These are phyloP conservation scores for Gambusia yucatana DNA, from an alignment of 2,797 vertebrate genomes.

Conservation along the genomic window DNA sequence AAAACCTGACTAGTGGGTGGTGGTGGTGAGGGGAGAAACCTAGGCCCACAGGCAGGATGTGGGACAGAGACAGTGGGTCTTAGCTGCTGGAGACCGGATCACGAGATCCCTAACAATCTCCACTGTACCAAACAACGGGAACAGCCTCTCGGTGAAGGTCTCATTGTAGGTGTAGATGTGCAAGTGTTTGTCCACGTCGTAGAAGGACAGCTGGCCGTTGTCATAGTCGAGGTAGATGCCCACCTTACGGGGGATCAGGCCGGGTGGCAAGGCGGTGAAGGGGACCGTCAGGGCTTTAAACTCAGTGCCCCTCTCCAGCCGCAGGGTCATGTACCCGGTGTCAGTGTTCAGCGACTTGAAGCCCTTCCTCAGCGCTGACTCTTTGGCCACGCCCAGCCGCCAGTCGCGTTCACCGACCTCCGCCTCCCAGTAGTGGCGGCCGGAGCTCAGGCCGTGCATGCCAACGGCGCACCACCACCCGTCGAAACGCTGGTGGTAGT, in stretches of 20 bases:
- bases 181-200: conserved; percentile 75
- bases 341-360: conserved; percentile 83
- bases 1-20: neutral
- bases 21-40: conserved; percentile 19
- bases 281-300: conserved; percentile 85
- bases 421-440: conserved; percentile 85
- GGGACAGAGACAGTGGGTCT: conserved; percentile 73
- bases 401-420: conserved; percentile 85
- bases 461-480: conserved; percentile 84
- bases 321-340: conserved; percentile 82
- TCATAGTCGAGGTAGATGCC: conserved; percentile 83
- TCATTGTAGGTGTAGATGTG: conserved; percentile 86
- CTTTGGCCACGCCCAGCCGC: conserved; percentile 83
- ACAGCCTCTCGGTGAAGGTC: conserved; percentile 79
- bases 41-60: conserved; percentile 78
- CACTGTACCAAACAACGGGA: conserved; percentile 83
- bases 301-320: conserved; percentile 83
- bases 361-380: conserved; percentile 82
- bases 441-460: conserved; percentile 71
- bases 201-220: conserved; percentile 83
- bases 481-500: conserved; percentile 82
- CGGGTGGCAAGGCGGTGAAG: conserved; percentile 75
- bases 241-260: conserved; percentile 78
- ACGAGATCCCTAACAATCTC: conserved; percentile 83
- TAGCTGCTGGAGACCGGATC: conserved; percentile 71